Evolutionary conservation across 2,797 vertebrate genomes (phyloP).

Genomic region (Nothura maculosa): DNA sequence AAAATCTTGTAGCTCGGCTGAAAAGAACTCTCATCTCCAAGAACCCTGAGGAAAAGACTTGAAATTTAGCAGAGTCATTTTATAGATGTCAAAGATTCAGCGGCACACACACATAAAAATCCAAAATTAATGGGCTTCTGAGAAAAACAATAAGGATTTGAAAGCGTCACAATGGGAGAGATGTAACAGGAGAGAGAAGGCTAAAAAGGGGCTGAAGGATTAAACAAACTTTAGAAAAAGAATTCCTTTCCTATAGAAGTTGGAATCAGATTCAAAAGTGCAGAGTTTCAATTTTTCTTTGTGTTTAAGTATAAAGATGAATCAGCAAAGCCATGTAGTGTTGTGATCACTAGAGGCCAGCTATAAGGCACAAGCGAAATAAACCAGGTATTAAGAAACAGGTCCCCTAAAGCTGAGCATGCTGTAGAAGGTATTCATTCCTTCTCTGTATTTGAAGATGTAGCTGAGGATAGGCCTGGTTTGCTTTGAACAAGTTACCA

Average conservation of each 20-base stretch:
- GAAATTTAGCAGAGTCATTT: background rate
- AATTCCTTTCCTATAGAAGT: background rate
- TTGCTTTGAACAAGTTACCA: background rate
- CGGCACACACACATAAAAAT: background rate
- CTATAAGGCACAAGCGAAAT: background rate
- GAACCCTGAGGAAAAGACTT: background rate
- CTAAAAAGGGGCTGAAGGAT: background rate
- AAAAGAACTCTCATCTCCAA: background rate
- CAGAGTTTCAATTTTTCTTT: background rate
- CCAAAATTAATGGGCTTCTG: background rate
- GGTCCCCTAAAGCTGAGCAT: accelerated
- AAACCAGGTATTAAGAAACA: background rate
- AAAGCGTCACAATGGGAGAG: background rate
- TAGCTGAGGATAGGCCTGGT: background rate
- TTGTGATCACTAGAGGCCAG: background rate
- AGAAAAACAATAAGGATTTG: background rate
- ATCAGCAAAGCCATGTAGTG: background rate
- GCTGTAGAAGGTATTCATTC: background rate
- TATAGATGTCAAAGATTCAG: background rate
- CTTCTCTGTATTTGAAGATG: background rate
- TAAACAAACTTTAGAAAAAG: background rate
- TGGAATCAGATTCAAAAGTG: background rate
- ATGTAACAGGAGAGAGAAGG: background rate
- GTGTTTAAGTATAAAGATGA: background rate
- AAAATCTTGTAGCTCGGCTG: background rate